Conservation (phyloP, 2,797 vertebrate genomes). For the Ceryle rudis region DNA sequence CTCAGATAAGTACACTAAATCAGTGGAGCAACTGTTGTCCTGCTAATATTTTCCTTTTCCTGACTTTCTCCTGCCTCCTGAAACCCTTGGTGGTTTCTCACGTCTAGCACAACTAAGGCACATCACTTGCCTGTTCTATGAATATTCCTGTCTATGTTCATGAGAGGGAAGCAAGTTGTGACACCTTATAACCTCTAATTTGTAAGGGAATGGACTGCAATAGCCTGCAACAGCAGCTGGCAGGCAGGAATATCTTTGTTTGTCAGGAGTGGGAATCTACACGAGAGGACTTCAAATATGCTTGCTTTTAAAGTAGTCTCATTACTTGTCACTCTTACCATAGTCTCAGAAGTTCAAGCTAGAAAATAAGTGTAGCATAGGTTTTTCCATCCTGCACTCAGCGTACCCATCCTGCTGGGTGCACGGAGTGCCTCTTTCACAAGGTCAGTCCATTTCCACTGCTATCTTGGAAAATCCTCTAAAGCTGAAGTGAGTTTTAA, state of each 20-base stretch:
- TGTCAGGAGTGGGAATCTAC: neutral
- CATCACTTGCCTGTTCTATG: neutral
- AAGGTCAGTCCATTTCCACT: neutral
- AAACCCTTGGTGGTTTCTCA: neutral
- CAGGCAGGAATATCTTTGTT: neutral
- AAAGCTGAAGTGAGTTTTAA: neutral
- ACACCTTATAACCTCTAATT: neutral
- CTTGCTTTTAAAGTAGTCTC: neutral
- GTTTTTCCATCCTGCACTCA: neutral
- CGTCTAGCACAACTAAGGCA: neutral
- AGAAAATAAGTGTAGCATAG: accelerated
- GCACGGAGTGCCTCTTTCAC: accelerated
- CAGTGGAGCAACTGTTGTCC: neutral
- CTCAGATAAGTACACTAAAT: neutral
- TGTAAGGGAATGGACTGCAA: neutral
- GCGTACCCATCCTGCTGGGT: neutral
- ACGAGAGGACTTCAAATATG: neutral
- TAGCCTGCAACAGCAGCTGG: neutral
- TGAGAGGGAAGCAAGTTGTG: neutral
- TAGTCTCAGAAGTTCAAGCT: neutral
- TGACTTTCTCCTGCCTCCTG: neutral
- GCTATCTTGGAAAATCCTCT: neutral
- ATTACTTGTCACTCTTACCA: neutral
- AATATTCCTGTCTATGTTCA: neutral
- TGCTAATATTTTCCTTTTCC: neutral